Conservation (phyloP, 1,140 invertebrate genomes). For the Magallana angulata region DNA sequence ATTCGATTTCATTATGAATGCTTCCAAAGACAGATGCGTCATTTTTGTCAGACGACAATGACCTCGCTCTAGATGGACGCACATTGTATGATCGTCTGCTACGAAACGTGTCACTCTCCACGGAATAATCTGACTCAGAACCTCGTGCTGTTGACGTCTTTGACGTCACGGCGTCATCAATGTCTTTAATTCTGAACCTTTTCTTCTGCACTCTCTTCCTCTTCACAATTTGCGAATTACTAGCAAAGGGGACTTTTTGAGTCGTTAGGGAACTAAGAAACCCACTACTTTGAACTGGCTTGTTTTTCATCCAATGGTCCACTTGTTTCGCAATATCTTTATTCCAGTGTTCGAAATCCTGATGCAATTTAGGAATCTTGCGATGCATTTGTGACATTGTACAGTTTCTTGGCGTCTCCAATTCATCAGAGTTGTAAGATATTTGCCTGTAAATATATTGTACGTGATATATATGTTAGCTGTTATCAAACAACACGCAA, state of each 20-base stretch:
- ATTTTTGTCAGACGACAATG: background rate
- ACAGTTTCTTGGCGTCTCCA: background rate
- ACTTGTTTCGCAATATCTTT: slow-evolving; percentile 56
- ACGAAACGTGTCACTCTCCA: background rate
- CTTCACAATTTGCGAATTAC: background rate
- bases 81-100: slow-evolving; percentile 10
- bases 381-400: background rate
- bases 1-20: slow-evolving; percentile 58
- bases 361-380: background rate
- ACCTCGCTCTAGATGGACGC: background rate
- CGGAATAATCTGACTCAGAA: slow-evolving; percentile 13
- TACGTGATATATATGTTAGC: background rate
- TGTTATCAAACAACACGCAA: background rate
- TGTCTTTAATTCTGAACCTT: slow-evolving; percentile 17
- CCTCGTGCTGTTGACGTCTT: slow-evolving; percentile 4
- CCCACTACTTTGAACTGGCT: slow-evolving; percentile 37
- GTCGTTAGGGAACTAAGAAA: slow-evolving; percentile 31
- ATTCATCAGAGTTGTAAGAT: slow-evolving; percentile 23
- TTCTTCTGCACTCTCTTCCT: slow-evolving; percentile 28
- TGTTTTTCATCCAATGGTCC: slow-evolving; percentile 53
- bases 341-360: slow-evolving; percentile 35
- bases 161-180: background rate
- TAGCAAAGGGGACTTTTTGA: background rate
- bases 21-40: slow-evolving; percentile 42
- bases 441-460: slow-evolving; percentile 45